A percentile compares a stretch with the other conserved stretches of the same genome.
Conservation (phyloP, 2,113 vertebrate genomes). For the Tinamus guttatus region DNA sequence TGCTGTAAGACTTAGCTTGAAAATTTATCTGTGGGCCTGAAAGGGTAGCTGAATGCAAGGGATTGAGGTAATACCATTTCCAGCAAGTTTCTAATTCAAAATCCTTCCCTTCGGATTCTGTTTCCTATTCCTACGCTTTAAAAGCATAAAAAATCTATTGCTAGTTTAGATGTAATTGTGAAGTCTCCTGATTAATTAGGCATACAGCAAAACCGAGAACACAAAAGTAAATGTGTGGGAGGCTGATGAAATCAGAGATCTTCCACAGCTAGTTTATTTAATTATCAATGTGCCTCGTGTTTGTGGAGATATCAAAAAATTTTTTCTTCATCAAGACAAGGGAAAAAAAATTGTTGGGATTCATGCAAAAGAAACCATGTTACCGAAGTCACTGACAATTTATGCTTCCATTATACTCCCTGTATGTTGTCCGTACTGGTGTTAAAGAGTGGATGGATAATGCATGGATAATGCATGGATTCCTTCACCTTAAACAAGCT, state of each 20-base stretch:
- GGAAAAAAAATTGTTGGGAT: not conserved
- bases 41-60: not conserved
- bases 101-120: not conserved
- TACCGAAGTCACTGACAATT: accelerated
- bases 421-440: not conserved
- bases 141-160: slow-evolving; percentile 23
- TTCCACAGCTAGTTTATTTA: slow-evolving; percentile 25
- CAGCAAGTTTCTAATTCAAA: slow-evolving; percentile 29
- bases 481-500: not conserved
- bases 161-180: slow-evolving; percentile 42
- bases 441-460: not conserved
- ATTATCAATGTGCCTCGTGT: slow-evolving; percentile 1
- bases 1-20: not conserved
- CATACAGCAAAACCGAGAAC: slow-evolving; percentile 56
- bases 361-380: not conserved
- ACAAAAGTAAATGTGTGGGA: slow-evolving; percentile 59
- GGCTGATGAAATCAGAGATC: slow-evolving; percentile 42
- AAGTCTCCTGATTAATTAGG: slow-evolving; percentile 49
- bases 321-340: not conserved
- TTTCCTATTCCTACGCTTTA: not conserved
- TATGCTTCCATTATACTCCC: not conserved
- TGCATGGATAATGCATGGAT: not conserved
- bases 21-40: not conserved
- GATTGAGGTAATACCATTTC: not conserved
- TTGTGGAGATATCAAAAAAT: slow-evolving; percentile 14